A percentile compares a stretch with the other conserved stretches of the same genome.
Conservation (phyloP, 1,140 invertebrate genomes). For the Trissolcus basalis region DNA sequence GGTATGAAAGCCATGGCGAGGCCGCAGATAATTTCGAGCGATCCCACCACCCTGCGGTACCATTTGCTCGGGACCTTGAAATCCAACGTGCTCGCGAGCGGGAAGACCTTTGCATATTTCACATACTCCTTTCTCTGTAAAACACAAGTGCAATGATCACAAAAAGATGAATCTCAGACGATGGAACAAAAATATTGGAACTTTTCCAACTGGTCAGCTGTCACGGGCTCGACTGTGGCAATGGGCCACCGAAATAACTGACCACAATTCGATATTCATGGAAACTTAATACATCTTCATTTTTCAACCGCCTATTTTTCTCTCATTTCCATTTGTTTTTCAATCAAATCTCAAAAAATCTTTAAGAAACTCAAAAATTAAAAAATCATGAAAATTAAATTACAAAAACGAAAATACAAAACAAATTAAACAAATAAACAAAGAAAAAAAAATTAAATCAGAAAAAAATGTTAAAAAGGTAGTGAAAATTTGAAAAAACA, state of each 20-base stretch:
- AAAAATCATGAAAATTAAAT: too few relatives aligned
- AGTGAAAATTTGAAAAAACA: too few relatives aligned
- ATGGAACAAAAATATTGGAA: constrained; percentile 53
- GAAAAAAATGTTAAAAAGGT: too few relatives aligned
- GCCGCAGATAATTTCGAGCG: constrained; percentile 92
- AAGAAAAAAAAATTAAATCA: too few relatives aligned
- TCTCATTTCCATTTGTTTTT: too few relatives aligned
- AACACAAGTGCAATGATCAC: constrained; percentile 56
- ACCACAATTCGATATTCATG: constrained; percentile 29
- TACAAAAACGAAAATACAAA: too few relatives aligned
- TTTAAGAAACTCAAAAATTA: too few relatives aligned
- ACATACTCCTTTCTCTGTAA: constrained; percentile 97
- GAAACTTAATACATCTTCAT: neutral
- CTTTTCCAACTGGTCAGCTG: constrained; percentile 61
- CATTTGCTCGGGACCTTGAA: constrained; percentile 95
- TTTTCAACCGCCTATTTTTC: constrained; percentile 7
- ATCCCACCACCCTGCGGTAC: constrained; percentile 91
- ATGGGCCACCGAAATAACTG: constrained; percentile 64
- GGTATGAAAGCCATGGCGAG: constrained; percentile 91
- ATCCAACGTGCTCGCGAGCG: constrained; percentile 86
- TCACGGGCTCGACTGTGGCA: constrained; percentile 64
- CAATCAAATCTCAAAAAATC: too few relatives aligned
- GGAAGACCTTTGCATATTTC: constrained; percentile 97
- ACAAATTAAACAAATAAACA: too few relatives aligned
- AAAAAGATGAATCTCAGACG: constrained; percentile 28